Evolutionary conservation across 2,113 vertebrate species (phyloP), one percentile per base, ranked within the genome.

Genomic region (Semnornis frantzii): DNA sequence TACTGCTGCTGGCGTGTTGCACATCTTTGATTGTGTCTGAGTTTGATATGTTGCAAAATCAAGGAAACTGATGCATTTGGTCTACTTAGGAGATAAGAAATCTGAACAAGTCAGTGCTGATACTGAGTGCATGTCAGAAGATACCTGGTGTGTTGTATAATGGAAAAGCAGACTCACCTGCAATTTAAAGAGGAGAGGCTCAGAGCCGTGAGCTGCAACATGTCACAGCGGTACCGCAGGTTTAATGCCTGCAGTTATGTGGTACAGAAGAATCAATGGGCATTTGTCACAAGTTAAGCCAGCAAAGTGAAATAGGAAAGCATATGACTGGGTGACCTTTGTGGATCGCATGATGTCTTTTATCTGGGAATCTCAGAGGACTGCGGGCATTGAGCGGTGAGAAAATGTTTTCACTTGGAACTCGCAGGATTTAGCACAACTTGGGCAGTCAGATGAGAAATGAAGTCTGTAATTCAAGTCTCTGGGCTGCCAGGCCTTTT

Each of bases 391-490:
- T 85, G 74, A 94, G 27, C 55, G 66, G 50, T 46, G 68, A 71
- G 69, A 76, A 85, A 92, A 81, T 64, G 23, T 83, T 95, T 85
- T 77, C 44, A 33, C 54, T 85, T 74, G 60, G 48, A 89, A 64
- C 52, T 74, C 24, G 5, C 4, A 64, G 52, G 65, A 57, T 84
- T 94, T 89, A 82, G 63, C 68, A 74, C 3, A 12, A 78, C 37
- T 89, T 91, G 15, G 58, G 60, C 54, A 62, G 60, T 89, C 31
- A 83, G 75, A 85, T 85, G 54, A 81, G 59, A 92, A 94, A 84
- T 72, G 2, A 90, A 55, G 37, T 39, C 86, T 68, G 28, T 70
- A 90, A 76, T 80, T 81, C 28, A 76, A 69, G 21, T 73, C 9
- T 79, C 46, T 84, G 37, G 7, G 25, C 76, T 95, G 87, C 46